These are phyloP conservation scores for Lates calcarifer DNA, from an alignment of 2,113 vertebrate genomes.

Conservation along the genomic window DNA sequence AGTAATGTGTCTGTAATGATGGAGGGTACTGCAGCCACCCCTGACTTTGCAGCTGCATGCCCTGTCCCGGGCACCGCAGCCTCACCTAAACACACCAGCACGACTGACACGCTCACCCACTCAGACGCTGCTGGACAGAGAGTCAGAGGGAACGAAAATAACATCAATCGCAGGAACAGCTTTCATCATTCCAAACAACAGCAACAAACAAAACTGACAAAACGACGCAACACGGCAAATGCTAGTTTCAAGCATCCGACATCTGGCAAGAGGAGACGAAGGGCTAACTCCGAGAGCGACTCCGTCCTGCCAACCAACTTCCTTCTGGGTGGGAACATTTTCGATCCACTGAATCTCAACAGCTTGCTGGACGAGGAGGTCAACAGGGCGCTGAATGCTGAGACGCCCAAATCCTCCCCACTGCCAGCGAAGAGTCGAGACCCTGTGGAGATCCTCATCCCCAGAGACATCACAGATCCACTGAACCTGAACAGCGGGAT, in stretches of 20 bases:
- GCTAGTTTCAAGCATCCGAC: slow-evolving; percentile 88
- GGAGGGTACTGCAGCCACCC: slow-evolving; percentile 53
- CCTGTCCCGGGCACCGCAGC: slow-evolving; percentile 59
- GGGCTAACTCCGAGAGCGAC: slow-evolving; percentile 92
- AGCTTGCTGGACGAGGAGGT: slow-evolving; percentile 95
- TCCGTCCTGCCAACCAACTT: slow-evolving; percentile 93
- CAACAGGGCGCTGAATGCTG: slow-evolving; percentile 91
- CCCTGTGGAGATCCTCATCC: slow-evolving; percentile 95
- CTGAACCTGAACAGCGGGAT: slow-evolving; percentile 91
- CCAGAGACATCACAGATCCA: slow-evolving; percentile 94
- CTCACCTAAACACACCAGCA: slow-evolving; percentile 69
- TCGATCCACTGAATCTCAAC: slow-evolving; percentile 95
- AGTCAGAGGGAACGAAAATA: slow-evolving; percentile 67
- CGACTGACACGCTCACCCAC: slow-evolving; percentile 20
- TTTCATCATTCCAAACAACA: slow-evolving; percentile 86
- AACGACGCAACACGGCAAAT: slow-evolving; percentile 89
- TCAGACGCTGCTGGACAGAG: slow-evolving; percentile 53
- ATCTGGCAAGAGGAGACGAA: slow-evolving; percentile 88
- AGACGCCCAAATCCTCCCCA: slow-evolving; percentile 95
- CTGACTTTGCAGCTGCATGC: slow-evolving; percentile 62
- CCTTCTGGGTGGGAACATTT: slow-evolving; percentile 94
- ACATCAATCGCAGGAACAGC: slow-evolving; percentile 83
- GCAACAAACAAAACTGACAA: slow-evolving; percentile 81
- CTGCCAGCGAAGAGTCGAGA: slow-evolving; percentile 90
- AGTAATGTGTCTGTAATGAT: slow-evolving; percentile 52